A percentile compares a stretch with the other conserved stretches of the same genome.
Evolutionary conservation across 2,113 vertebrate species (phyloP).

Genomic region (Pteropus alecto): DNA sequence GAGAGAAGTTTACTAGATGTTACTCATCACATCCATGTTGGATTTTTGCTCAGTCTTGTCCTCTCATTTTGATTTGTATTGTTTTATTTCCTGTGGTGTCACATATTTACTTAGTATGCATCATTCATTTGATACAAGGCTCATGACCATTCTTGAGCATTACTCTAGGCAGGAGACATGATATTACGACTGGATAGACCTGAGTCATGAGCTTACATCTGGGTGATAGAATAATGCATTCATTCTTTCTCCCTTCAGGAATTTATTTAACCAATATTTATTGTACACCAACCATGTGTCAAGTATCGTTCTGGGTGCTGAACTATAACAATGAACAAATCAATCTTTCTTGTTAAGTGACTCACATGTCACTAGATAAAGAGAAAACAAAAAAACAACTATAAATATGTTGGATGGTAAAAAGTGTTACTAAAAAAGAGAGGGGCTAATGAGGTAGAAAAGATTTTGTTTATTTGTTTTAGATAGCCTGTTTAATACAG

Average conservation of each 20-base stretch:
- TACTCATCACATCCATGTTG: not conserved
- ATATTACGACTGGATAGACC: not conserved
- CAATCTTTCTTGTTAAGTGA: not conserved
- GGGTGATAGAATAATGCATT: not conserved
- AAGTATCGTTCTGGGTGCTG: conserved; percentile 41
- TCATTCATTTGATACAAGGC: not conserved
- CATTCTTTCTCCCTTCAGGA: not conserved
- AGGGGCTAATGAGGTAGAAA: not conserved
- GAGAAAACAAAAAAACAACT: not conserved
- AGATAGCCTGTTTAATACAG: not conserved
- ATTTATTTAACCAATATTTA: not conserved
- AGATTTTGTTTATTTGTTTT: not conserved
- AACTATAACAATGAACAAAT: not conserved
- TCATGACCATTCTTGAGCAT: not conserved
- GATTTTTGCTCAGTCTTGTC: not conserved
- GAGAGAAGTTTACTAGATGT: accelerated
- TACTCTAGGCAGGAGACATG: not conserved
- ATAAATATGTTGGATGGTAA: not conserved
- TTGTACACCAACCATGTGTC: not conserved
- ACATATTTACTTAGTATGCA: not conserved
- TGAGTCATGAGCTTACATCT: not conserved
- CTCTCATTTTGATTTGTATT: not conserved
- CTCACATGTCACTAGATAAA: not conserved
- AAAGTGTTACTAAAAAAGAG: not conserved
- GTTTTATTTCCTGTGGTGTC: not conserved